phyloP scores from a whole-genome alignment of 2,888 invertebrate genomes.

The Parapristionchus giblindavisi region DNA sequence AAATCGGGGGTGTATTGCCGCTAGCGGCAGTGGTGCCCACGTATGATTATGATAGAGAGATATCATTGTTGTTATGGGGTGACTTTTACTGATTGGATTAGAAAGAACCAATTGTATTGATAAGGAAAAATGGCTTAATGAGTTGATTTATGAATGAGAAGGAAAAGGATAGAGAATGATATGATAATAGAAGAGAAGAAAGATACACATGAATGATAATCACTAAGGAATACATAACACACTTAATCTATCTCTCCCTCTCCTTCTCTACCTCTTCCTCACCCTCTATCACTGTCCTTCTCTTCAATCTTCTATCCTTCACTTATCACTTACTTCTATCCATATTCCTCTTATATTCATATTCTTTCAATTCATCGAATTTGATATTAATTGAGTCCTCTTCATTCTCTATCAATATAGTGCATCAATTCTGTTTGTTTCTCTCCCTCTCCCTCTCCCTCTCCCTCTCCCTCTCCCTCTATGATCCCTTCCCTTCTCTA shows the following conservation, averaged over 20 bases:
- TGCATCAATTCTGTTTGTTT: conserved; percentile 11
- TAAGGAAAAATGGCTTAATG: background rate
- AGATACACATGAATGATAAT: background rate
- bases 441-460: background rate
- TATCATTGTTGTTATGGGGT: too few species aligned
- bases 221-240: background rate
- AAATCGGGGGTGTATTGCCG: too few species aligned
- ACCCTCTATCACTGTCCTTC: too few species aligned
- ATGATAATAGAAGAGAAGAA: background rate
- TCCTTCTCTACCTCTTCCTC: too few species aligned
- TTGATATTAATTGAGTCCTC: background rate
- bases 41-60: background rate
- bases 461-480: background rate
- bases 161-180: background rate
- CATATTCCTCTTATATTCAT: background rate
- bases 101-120: too few species aligned
- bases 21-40: too few species aligned
- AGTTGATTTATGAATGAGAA: background rate
- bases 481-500: too few species aligned
- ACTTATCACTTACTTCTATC: background rate
- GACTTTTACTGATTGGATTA: too few species aligned
- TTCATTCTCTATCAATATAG: too few species aligned
- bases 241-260: background rate
- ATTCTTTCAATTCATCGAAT: background rate
- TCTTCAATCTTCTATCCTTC: background rate